Evolutionary conservation across 2,797 vertebrate species (phyloP), one percentile per base, ranked within the genome.

Genomic region (Graptemys geographica): DNA sequence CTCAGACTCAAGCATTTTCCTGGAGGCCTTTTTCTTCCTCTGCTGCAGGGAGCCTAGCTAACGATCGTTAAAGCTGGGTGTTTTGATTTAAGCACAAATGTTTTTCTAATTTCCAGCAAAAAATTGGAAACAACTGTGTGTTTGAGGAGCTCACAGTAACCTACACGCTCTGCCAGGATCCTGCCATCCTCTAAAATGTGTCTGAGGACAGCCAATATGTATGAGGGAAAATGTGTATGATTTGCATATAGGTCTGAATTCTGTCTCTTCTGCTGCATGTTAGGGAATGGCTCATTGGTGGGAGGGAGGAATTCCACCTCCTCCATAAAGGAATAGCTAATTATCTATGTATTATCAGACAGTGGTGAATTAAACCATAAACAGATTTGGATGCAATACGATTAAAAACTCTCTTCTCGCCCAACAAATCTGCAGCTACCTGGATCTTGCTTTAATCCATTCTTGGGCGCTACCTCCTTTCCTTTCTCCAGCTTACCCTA

Each of bases 371-470:
- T 93, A 91, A 93, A 51, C 83, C 74, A 37, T 2, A 16, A 84
- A 81, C 74, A 84, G 81, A 16, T 85, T 96, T 96, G 96, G 93
- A 96, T 91, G 59, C 9, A 88, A 86, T 92, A 95, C 90, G 95
- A 94, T 76, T 88, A 94, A 96, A 97, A 95, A 86, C 93, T 95
- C 90, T 84, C 91, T 94, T 87, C 96, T 95, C 93, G 95, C 4
- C 1, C 95, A 85, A 95, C 55, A 86, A 91, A 89, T 94, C 90
- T 89, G 76, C 93, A 94, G 88, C 88, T 86, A 37, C 0, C 15
- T 96, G 59, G 88, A 95, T 95, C 93, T 96, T 76, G 33, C 82
- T 96, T 96, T 92, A 92, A 92, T 91, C 83, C 2, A 25, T 94
- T 88, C 83, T 79, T 1, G 79, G 93, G 94, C 86, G 86, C 93